Evolutionary conservation across 2,888 invertebrate species (phyloP).

Genomic region (Lasioglossum zephyrum): DNA sequence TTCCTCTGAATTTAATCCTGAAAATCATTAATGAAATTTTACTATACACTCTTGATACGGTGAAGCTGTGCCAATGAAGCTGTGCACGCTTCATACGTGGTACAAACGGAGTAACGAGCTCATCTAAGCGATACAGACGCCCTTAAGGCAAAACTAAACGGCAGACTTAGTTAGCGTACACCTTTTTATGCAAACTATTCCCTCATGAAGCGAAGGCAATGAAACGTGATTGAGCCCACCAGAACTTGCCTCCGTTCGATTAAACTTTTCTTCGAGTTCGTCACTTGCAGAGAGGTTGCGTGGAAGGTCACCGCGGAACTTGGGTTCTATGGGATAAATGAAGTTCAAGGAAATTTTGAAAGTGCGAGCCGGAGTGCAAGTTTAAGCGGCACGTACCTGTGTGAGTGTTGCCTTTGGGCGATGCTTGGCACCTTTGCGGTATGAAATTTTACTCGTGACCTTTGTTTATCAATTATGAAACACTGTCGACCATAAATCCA

Average conservation of each 20-base stretch:
- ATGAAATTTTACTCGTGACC: background rate
- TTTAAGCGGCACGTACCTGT: background rate
- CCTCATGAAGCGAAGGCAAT: background rate
- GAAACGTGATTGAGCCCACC: background rate
- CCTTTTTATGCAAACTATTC: background rate
- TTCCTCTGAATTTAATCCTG: background rate
- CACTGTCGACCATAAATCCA: background rate
- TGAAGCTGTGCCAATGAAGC: background rate
- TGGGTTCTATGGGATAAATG: background rate
- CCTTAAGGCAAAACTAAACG: background rate
- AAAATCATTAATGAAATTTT: background rate
- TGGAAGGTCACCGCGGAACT: background rate
- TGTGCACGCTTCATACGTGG: background rate
- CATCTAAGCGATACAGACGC: background rate
- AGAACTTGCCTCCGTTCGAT: conserved; percentile 1
- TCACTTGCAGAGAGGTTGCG: background rate
- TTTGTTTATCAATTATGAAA: background rate
- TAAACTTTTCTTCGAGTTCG: conserved; percentile 4
- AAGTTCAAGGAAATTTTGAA: conserved; percentile 11
- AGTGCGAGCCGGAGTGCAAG: background rate
- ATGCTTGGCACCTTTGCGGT: background rate
- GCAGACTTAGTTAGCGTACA: background rate
- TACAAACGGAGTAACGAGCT: background rate
- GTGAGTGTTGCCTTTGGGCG: background rate
- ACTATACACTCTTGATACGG: background rate